Evolutionary conservation across 2,888 invertebrate genomes (phyloP).

Genomic region (Entomobrya proxima): DNA sequence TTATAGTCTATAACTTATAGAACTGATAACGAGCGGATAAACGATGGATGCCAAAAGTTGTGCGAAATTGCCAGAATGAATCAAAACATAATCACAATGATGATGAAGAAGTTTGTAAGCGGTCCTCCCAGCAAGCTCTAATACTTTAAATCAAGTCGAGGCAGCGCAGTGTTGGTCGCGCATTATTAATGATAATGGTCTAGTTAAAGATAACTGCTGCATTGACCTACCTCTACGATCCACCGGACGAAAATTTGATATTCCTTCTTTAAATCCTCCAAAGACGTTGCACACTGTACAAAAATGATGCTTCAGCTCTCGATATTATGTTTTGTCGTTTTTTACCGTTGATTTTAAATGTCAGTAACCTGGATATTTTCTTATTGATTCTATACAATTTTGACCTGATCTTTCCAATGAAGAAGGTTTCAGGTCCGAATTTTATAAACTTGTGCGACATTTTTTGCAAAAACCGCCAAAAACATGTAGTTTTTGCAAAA

Average conservation of each 20-base stretch:
- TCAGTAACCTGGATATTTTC: too few species aligned
- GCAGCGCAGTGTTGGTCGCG: conserved; percentile 51
- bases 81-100: conserved; percentile 49
- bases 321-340: too few species aligned
- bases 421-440: too few species aligned
- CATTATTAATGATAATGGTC: conserved; percentile 15
- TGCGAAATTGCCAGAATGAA: conserved; percentile 52
- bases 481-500: too few species aligned
- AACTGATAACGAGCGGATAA: conserved; percentile 35
- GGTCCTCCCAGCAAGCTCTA: conserved; percentile 46
- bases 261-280: conserved; percentile 27
- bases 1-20: too few species aligned
- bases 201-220: conserved; percentile 26
- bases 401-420: too few species aligned
- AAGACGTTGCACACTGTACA: too few species aligned
- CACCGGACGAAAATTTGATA: not conserved
- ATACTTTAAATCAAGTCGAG: conserved; percentile 49
- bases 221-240: not conserved
- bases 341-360: too few species aligned
- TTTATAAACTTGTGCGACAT: too few species aligned
- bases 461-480: too few species aligned
- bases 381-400: too few species aligned
- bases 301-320: too few species aligned
- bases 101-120: conserved; percentile 57
- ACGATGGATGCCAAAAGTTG: conserved; percentile 48